A percentile compares a stretch with the other conserved stretches of the same genome.
phyloP scores from a whole-genome alignment of 2,113 vertebrate genomes.

The Sinosuthora webbiana region DNA sequence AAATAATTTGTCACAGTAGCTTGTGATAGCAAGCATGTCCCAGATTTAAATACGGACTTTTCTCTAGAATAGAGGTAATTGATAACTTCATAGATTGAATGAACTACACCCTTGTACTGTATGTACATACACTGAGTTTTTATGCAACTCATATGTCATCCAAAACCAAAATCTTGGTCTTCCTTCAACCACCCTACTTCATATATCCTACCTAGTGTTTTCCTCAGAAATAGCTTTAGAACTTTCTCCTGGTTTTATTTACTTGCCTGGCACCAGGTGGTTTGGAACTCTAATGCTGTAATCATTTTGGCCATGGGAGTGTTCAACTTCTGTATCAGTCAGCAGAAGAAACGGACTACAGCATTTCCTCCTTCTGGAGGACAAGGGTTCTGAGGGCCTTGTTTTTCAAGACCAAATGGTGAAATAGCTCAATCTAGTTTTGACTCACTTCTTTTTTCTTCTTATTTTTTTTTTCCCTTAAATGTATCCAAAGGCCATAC shows the following conservation, averaged over 20 bases:
- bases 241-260: neutral
- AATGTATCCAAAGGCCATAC: neutral
- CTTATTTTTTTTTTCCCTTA: neutral
- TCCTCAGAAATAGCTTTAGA: constrained; percentile 22
- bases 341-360: neutral
- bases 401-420: constrained; percentile 16
- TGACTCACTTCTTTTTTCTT: neutral
- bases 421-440: neutral
- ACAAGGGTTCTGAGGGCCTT: neutral
- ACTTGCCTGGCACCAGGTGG: neutral
- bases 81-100: neutral
- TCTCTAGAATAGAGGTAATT: neutral
- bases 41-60: neutral
- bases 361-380: neutral
- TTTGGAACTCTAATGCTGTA: neutral
- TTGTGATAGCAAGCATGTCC: neutral
- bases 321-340: neutral
- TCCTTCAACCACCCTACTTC: constrained; percentile 47
- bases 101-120: neutral
- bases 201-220: constrained; percentile 6
- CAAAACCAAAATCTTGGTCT: constrained; percentile 63
- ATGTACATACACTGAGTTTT: constrained; percentile 8
- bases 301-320: neutral
- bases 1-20: neutral
- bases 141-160: constrained; percentile 55